phyloP scores from a whole-genome alignment of 2,113 vertebrate species.

The Chamaetylas fuelleborni region DNA sequence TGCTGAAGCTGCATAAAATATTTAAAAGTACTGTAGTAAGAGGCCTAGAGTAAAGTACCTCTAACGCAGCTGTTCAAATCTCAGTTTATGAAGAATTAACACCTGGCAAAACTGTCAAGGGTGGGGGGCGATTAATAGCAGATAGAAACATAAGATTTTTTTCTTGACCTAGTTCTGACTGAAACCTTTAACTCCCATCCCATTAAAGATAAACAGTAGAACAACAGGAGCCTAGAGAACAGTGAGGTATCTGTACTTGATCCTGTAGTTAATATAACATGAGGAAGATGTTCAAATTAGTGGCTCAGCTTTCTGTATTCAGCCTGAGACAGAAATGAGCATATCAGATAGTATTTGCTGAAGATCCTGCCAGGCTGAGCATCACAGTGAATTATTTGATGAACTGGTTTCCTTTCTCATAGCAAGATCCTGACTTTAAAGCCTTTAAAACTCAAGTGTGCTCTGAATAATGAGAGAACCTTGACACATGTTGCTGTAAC shows the following conservation, averaged over 20 bases:
- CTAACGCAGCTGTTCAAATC: neutral
- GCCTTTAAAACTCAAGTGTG: neutral
- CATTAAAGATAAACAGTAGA: neutral
- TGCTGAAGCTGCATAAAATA: slow-evolving; percentile 12
- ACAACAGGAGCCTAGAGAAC: neutral
- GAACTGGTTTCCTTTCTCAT: neutral
- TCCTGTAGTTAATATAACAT: neutral
- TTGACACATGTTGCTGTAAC: neutral
- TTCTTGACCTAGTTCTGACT: neutral
- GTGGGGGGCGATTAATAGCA: neutral
- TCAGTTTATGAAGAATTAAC: slow-evolving; percentile 22
- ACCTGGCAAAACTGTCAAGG: neutral
- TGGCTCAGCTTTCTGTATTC: neutral
- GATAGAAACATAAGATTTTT: neutral
- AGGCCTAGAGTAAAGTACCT: neutral
- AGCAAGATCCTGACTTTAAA: neutral
- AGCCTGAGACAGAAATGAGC: neutral
- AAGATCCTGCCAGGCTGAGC: neutral
- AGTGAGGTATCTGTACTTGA: neutral
- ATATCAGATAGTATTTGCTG: neutral
- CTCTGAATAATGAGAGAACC: neutral
- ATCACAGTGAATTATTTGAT: neutral
- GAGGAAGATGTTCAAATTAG: neutral
- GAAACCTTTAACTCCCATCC: neutral
- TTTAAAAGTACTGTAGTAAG: neutral